Percentiles rank a stretch among this genome's conserved stretches.
Evolutionary conservation across 2,113 vertebrate species (phyloP).

Genomic region (Campylomormyrus numenius): DNA sequence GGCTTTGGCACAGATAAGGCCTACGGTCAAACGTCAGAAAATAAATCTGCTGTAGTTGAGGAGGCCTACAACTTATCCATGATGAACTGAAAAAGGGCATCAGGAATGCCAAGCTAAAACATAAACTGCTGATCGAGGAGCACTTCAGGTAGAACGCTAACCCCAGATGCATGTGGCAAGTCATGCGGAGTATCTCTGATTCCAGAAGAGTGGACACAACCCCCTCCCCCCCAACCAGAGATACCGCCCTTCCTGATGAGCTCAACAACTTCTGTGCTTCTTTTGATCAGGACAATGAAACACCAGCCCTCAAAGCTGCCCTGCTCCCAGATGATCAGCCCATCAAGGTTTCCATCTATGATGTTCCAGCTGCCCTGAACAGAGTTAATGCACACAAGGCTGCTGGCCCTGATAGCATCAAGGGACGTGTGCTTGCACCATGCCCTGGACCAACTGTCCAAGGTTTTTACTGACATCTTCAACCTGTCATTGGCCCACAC

Average conservation of each 20-base stretch:
- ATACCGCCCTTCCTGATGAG: background rate
- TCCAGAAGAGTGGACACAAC: background rate
- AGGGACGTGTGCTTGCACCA: background rate
- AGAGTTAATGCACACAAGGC: background rate
- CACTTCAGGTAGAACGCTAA: background rate
- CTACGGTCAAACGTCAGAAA: background rate
- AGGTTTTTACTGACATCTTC: background rate
- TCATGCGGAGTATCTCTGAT: background rate
- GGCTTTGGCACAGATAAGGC: background rate
- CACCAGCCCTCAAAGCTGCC: background rate
- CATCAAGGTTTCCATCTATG: background rate
- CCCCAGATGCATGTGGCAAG: background rate
- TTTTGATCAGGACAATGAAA: background rate
- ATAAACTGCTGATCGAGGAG: background rate
- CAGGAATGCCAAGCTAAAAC: background rate
- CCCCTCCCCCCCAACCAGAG: background rate
- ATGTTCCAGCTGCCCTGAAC: background rate
- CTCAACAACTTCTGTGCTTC: background rate
- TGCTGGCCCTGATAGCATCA: background rate
- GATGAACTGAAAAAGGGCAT: background rate
- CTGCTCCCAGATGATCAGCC: background rate
- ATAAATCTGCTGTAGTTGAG: background rate
- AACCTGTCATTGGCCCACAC: background rate
- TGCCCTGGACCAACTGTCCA: background rate
- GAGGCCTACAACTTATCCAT: background rate